phyloP scores from a whole-genome alignment of 2,113 vertebrate species.

The Tyto alba region DNA sequence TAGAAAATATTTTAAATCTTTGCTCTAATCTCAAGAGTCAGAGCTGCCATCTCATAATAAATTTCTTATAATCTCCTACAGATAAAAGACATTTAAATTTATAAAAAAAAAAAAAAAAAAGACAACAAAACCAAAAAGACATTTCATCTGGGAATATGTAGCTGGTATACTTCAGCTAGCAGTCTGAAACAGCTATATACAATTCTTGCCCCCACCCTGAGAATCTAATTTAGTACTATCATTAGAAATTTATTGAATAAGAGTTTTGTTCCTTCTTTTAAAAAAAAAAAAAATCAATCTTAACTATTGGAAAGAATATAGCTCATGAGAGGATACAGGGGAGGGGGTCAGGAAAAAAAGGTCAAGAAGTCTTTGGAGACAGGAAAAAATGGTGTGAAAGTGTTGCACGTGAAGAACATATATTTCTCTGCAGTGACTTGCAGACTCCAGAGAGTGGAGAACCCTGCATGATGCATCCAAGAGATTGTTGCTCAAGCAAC shows the following conservation, averaged over 20 bases:
- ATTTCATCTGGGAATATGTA: background rate
- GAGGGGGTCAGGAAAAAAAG: background rate
- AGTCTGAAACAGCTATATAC: background rate
- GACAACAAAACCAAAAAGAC: no score
- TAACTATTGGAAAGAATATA: background rate
- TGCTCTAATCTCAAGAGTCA: background rate
- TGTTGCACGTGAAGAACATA: background rate
- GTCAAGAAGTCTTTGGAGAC: background rate
- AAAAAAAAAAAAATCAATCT: background rate
- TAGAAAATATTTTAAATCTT: background rate
- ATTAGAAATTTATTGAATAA: background rate
- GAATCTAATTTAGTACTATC: background rate
- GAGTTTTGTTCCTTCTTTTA: background rate
- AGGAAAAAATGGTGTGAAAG: background rate
- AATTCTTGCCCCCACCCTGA: accelerated
- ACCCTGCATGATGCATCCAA: background rate
- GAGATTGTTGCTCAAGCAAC: background rate
- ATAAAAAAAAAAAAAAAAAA: background rate
- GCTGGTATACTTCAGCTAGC: background rate
- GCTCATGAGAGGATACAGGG: background rate
- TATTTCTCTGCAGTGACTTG: background rate
- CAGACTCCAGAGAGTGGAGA: background rate
- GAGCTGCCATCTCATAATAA: background rate
- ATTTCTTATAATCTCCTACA: background rate
- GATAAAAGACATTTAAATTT: background rate